Conservation (phyloP, 2,888 invertebrate species). For the Lithophane socia region DNA sequence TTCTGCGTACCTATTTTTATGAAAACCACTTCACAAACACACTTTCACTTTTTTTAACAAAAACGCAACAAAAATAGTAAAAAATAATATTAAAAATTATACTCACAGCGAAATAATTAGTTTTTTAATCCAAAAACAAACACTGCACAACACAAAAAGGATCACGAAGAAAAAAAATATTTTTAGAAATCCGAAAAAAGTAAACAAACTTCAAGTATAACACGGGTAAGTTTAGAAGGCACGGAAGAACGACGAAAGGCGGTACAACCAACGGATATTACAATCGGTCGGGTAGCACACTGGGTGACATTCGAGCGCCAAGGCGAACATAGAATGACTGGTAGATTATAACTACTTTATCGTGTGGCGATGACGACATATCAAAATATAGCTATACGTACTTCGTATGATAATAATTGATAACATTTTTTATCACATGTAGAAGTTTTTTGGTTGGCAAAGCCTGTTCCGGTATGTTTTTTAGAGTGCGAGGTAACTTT, state of each 20-base stretch:
- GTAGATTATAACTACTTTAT: slow-evolving; percentile 7
- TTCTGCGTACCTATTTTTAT: slow-evolving; percentile 10
- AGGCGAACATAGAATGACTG: slow-evolving; percentile 52
- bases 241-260: slow-evolving; percentile 6
- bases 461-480: slow-evolving; percentile 27
- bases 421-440: slow-evolving; percentile 50
- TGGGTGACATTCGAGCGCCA: slow-evolving; percentile 45
- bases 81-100: background rate
- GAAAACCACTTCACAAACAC: no score
- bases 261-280: slow-evolving; percentile 41
- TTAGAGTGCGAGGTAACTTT: background rate
- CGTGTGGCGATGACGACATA: slow-evolving; percentile 46
- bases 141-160: slow-evolving; percentile 46
- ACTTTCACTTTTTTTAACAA: slow-evolving; percentile 38
- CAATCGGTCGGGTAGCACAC: slow-evolving; percentile 49
- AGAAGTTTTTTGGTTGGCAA: slow-evolving; percentile 45
- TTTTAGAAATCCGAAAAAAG: slow-evolving; percentile 33
- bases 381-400: slow-evolving; percentile 35
- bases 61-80: background rate
- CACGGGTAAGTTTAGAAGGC: slow-evolving; percentile 34
- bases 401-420: slow-evolving; percentile 47
- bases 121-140: slow-evolving; percentile 41
- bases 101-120: slow-evolving; percentile 36
- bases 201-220: slow-evolving; percentile 52
- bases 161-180: slow-evolving; percentile 23